Evolutionary conservation across 2,113 vertebrate species (phyloP).

Genomic region (Neotoma lepida): DNA sequence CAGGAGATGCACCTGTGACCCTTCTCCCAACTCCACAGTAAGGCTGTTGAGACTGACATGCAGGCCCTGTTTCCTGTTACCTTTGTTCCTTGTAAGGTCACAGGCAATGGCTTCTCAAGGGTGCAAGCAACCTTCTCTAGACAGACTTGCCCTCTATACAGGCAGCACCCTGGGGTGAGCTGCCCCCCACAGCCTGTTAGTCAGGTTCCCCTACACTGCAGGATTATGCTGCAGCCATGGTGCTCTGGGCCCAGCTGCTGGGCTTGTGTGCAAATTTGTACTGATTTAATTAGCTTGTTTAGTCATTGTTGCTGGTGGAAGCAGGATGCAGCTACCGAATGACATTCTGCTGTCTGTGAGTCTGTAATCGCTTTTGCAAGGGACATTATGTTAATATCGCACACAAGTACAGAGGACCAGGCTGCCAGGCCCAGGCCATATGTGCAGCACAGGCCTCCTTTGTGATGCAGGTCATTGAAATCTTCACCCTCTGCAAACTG

Average conservation of each 20-base stretch:
- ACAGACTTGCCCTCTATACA: constrained; percentile 72
- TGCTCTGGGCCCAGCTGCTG: constrained; percentile 85
- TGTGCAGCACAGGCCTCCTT: constrained; percentile 72
- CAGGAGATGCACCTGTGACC: not conserved
- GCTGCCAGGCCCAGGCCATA: constrained; percentile 77
- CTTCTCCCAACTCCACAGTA: not conserved
- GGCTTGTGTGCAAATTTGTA: constrained; percentile 86
- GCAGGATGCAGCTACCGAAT: constrained; percentile 81
- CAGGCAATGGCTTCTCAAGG: constrained; percentile 66
- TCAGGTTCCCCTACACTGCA: constrained; percentile 41
- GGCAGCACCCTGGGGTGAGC: constrained; percentile 74
- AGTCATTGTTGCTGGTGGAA: constrained; percentile 83
- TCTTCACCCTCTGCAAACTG: not conserved
- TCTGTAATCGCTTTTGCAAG: constrained; percentile 81
- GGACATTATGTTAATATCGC: constrained; percentile 79
- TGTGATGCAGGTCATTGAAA: constrained; percentile 75
- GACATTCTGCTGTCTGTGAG: constrained; percentile 82
- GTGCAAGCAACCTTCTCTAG: constrained; percentile 71
- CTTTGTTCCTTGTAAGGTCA: constrained; percentile 13
- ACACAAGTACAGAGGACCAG: constrained; percentile 73
- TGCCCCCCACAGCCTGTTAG: not conserved
- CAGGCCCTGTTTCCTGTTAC: not conserved
- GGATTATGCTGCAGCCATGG: constrained; percentile 78
- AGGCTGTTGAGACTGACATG: not conserved
- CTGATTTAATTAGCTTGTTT: constrained; percentile 89